Percentiles rank a stretch among this genome's conserved stretches.
Evolutionary conservation across 2,888 invertebrate genomes (phyloP).

Genomic region (Stenichneumon culpator): DNA sequence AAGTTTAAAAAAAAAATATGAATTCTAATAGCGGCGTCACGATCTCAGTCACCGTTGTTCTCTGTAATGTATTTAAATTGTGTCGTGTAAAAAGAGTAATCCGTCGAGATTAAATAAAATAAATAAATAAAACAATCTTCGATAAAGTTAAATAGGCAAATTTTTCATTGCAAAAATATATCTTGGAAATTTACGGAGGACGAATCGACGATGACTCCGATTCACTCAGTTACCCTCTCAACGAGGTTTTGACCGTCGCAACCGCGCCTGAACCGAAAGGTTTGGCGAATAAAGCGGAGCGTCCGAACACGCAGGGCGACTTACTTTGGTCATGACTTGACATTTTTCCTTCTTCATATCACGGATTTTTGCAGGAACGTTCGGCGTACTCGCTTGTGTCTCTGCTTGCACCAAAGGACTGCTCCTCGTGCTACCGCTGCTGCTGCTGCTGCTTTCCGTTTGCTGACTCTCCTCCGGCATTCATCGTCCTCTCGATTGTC

Average conservation of each 20-base stretch:
- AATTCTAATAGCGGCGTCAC: neutral
- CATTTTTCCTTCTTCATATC: slow-evolving; percentile 88
- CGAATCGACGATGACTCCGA: neutral
- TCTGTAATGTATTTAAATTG: no score
- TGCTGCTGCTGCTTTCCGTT: slow-evolving; percentile 71
- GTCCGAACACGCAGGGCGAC: neutral
- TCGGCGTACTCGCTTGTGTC: slow-evolving; percentile 75
- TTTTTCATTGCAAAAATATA: neutral
- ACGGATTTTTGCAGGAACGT: slow-evolving; percentile 85
- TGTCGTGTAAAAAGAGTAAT: no score
- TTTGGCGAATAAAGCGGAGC: neutral
- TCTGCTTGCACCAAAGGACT: slow-evolving; percentile 83
- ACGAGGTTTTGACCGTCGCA: no score
- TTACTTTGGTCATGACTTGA: slow-evolving; percentile 90
- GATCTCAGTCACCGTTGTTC: no score
- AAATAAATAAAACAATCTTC: neutral
- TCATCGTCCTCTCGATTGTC: slow-evolving; percentile 71
- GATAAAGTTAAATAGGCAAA: neutral
- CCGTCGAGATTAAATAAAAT: neutral
- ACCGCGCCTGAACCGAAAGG: no score
- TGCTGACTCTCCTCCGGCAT: slow-evolving; percentile 87
- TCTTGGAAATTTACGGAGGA: neutral
- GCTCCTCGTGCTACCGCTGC: slow-evolving; percentile 62
- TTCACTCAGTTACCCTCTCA: slow-evolving; percentile 1
- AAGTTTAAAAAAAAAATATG: slow-evolving; percentile 4